These are phyloP conservation scores for Regulus satrapa DNA, from an alignment of 2,113 vertebrate genomes.

Conservation along the genomic window DNA sequence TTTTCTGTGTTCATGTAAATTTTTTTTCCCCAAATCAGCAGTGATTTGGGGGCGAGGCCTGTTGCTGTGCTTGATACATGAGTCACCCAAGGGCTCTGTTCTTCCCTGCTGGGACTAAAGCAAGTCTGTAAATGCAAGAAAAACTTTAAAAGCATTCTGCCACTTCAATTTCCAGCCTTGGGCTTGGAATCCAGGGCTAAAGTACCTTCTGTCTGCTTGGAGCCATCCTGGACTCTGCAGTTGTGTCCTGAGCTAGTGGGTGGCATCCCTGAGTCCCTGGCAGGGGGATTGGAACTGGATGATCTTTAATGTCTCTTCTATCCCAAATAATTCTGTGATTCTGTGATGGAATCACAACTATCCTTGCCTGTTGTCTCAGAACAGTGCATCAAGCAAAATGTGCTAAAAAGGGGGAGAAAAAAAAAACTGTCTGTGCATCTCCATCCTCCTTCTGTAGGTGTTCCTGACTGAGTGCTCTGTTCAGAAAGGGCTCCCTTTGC, in stretches of 20 bases:
- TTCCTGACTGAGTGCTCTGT: neutral
- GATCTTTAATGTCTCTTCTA: neutral
- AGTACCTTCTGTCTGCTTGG: neutral
- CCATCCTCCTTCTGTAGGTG: neutral
- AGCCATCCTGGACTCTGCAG: neutral
- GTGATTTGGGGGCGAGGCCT: neutral
- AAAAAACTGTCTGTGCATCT: neutral
- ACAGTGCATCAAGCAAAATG: neutral
- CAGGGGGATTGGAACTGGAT: neutral
- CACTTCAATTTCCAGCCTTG: neutral
- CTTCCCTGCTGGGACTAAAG: neutral
- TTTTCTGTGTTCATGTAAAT: neutral
- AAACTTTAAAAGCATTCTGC: neutral
- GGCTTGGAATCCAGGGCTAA: neutral
- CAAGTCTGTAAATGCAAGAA: neutral
- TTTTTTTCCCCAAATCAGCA: neutral
- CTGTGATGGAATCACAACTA: rapidly evolving
- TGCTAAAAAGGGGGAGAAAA: neutral
- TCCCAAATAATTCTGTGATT: neutral
- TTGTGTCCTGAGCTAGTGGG: neutral
- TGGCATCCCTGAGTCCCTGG: neutral
- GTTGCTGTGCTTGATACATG: rapidly evolving
- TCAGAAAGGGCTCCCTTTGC: neutral
- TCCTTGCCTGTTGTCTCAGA: neutral
- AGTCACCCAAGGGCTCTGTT: neutral